Evolutionary conservation across 2,888 invertebrate species (phyloP).

Genomic region (Lasioglossum lativentre): DNA sequence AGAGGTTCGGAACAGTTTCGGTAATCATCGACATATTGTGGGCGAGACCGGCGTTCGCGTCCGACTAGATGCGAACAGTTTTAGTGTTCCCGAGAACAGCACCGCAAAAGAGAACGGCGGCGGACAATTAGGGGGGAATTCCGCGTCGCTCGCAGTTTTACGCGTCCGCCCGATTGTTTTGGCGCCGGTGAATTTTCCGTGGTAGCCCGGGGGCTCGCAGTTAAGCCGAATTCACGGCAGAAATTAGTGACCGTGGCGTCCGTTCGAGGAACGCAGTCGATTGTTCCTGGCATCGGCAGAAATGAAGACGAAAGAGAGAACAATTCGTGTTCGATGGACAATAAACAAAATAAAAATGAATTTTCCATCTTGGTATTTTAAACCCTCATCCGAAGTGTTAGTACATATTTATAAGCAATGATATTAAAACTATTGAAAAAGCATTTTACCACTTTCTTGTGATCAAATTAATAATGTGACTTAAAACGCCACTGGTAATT

Average conservation of each 20-base stretch:
- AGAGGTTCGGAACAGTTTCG: constrained; percentile 42
- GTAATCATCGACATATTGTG: constrained; percentile 72
- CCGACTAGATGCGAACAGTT: constrained; percentile 21
- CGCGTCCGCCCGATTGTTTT: constrained; percentile 79
- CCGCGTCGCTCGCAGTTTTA: constrained; percentile 79
- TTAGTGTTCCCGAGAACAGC: constrained; percentile 16
- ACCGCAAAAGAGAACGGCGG: constrained; percentile 56
- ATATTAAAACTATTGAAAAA: no score
- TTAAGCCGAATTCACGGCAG: constrained; percentile 75
- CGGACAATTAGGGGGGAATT: constrained; percentile 79
- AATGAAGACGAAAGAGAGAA: constrained; percentile 26
- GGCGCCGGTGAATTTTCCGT: constrained; percentile 67
- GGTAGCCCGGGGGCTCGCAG: constrained; percentile 33
- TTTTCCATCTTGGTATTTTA: not conserved
- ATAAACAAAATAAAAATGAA: no score
- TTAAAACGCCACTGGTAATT: no score
- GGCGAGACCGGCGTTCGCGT: constrained; percentile 25
- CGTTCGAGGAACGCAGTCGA: constrained; percentile 16
- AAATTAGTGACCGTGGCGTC: constrained; percentile 64
- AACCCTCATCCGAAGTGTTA: no score
- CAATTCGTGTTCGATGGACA: not conserved
- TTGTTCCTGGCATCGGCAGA: constrained; percentile 49
- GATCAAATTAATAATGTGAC: no score
- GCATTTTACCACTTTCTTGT: no score
- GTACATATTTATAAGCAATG: no score